Percentiles rank a stretch among this genome's conserved stretches.
phyloP scores from a whole-genome alignment of 2,113 vertebrate genomes.

The Hippocampus guttulatus region DNA sequence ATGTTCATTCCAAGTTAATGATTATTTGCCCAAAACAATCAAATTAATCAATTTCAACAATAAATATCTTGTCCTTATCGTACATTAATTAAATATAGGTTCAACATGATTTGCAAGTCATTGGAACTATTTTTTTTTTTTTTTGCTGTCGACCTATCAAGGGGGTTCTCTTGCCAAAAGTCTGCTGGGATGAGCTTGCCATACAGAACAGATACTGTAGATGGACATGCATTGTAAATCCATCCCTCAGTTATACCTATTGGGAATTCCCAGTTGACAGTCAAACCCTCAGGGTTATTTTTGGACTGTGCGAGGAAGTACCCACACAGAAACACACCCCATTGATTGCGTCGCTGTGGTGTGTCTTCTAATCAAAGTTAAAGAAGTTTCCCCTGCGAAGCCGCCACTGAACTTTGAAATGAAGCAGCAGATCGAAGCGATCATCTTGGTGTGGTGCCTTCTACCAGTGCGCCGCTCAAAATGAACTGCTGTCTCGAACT shows the following conservation, averaged over 20 bases:
- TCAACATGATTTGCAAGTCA: too few relatives aligned
- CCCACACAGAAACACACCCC: background rate
- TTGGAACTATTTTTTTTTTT: too few relatives aligned
- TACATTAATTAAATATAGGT: too few relatives aligned
- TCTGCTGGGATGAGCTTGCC: background rate
- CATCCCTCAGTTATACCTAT: background rate
- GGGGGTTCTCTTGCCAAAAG: background rate
- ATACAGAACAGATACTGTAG: background rate
- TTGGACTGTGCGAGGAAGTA: background rate
- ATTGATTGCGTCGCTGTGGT: conserved; percentile 9
- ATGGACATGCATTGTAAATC: background rate
- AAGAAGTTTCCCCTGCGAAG: conserved; percentile 19
- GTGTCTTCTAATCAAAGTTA: conserved; percentile 22
- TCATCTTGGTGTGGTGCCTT: conserved; percentile 48
- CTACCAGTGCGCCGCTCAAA: conserved; percentile 44
- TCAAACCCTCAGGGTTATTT: background rate
- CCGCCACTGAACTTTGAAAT: conserved; percentile 20
- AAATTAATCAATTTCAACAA: too few relatives aligned
- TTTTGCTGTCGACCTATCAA: background rate
- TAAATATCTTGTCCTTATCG: too few relatives aligned
- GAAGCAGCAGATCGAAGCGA: conserved; percentile 49
- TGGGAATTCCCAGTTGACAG: background rate
- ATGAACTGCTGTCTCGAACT: conserved; percentile 59
- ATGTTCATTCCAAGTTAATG: too few relatives aligned
- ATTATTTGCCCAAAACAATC: too few relatives aligned